phyloP scores from a whole-genome alignment of 2,888 invertebrate genomes.

The Dicyrtomina minuta region DNA sequence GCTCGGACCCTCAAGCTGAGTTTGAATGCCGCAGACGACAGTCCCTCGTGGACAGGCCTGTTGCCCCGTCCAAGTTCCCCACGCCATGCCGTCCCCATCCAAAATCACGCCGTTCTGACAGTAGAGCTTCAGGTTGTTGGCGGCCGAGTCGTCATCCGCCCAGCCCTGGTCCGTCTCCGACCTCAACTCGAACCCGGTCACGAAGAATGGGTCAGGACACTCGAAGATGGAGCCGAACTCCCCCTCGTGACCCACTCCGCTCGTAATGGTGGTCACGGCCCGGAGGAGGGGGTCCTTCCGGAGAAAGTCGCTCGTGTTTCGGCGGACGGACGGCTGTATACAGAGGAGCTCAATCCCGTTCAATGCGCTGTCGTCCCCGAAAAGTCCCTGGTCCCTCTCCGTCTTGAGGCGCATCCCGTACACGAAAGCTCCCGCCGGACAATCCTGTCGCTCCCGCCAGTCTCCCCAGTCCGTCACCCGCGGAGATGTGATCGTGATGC shows the following conservation, averaged over 20 bases:
- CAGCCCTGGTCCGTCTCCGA: conserved; percentile 40
- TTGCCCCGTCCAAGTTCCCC: conserved; percentile 44
- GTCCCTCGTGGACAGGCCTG: conserved; percentile 39
- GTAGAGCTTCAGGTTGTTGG: conserved; percentile 28
- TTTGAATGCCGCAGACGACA: conserved; percentile 43
- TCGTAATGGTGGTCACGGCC: conserved; percentile 26
- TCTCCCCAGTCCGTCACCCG: conserved; percentile 45
- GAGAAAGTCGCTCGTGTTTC: conserved; percentile 14
- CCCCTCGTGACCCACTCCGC: conserved; percentile 44
- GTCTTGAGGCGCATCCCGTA: conserved; percentile 45
- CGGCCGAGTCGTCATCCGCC: conserved; percentile 37
- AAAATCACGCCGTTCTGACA: conserved; percentile 20
- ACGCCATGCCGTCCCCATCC: conserved; percentile 38
- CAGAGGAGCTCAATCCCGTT: conserved; percentile 31
- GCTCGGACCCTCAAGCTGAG: conserved; percentile 38
- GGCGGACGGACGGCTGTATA: neutral
- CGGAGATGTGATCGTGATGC: conserved; percentile 34
- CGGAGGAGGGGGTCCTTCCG: neutral
- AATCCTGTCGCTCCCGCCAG: conserved; percentile 42
- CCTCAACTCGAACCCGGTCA: conserved; percentile 46
- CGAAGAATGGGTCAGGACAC: conserved; percentile 39
- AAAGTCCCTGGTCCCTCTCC: conserved; percentile 36
- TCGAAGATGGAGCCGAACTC: conserved; percentile 41
- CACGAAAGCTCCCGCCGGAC: conserved; percentile 40
- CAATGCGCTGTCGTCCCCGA: conserved; percentile 30